Evolutionary conservation across 2,113 vertebrate species (phyloP).

Genomic region (Cricetomys ansorgei): DNA sequence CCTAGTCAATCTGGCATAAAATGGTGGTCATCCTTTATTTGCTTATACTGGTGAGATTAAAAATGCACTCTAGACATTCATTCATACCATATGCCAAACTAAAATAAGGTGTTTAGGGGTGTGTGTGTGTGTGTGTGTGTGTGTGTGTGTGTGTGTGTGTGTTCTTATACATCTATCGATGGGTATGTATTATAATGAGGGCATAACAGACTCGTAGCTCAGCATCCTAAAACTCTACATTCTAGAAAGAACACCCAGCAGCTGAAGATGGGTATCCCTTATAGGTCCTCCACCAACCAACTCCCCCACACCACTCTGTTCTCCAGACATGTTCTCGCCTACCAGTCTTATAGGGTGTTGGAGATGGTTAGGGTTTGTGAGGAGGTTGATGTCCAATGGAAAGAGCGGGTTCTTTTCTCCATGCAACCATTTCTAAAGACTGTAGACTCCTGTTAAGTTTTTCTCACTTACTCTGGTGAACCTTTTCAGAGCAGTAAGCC

Average conservation of each 20-base stretch:
- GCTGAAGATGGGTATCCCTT: neutral
- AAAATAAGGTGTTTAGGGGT: neutral
- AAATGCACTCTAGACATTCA: neutral
- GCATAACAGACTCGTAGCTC: neutral
- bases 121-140: neutral
- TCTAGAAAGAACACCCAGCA: slow-evolving; percentile 4
- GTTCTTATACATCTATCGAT: neutral
- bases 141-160: no score
- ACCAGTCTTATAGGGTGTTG: neutral
- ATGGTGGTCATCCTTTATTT: neutral
- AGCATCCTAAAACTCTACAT: neutral
- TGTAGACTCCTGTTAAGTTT: accelerated
- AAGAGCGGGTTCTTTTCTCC: neutral
- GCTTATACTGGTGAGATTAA: neutral
- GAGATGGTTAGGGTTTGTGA: neutral
- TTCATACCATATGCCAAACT: neutral
- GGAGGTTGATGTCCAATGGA: neutral
- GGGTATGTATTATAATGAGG: neutral
- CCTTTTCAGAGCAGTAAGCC: neutral
- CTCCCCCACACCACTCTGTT: neutral
- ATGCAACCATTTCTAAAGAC: neutral
- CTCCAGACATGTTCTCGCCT: neutral
- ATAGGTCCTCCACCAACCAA: neutral
- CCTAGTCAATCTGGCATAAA: neutral
- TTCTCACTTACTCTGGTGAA: neutral